Base-by-base conservation (phyloP, 2,113 vertebrate genomes). In the Sylvietta virens region DNA sequence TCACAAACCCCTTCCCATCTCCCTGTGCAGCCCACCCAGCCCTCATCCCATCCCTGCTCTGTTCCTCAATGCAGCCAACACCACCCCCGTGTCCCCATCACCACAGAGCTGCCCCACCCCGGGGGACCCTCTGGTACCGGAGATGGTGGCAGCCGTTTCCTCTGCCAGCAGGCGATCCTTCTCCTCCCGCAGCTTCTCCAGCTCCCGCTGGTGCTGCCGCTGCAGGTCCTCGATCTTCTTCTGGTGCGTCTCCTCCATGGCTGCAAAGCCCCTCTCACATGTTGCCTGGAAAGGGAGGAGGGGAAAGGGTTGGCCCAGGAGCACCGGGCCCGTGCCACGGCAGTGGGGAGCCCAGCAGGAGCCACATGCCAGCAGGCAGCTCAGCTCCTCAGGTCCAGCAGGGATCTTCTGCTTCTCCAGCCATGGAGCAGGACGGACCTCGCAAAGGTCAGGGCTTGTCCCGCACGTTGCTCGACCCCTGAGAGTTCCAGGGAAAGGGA, bases 171-270 rank as follows among this genome's bases (percentile, higher is more conserved):
- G 98, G 57, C 99, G 98, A 88, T 99, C 99, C 27, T 99, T 98
- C 97, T 99, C 99, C 64, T 99, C 98, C 80, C 99, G 97, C 50
- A 99, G 98, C 93, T 99, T 99, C 96, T 98, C 98, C 77, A 99
- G 98, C 97, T 99, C 99, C 62, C 99, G 98, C 97, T 99, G 99
- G 96, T 99, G 99, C 94, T 99, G 99, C 95, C 99, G 97, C 97
- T 99, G 99, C 83, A 99, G 96, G 94, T 99, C 99, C 60, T 99
- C 99, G 0, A 99, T 98, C 84, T 99, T 98, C 95, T 99, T 99
- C 91, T 99, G 99, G 95, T 99, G 99, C 0, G 99, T 99, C 94
- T 99, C 99, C 92, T 99, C 99, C 99, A 99, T 99, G 56, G 99
- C 99, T 28, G 99, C 98, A 96, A 99, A 99, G 47, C 99, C 99